Evolutionary conservation across 2,113 vertebrate genomes (phyloP).

Genomic region (Stigmatopora nigra): DNA sequence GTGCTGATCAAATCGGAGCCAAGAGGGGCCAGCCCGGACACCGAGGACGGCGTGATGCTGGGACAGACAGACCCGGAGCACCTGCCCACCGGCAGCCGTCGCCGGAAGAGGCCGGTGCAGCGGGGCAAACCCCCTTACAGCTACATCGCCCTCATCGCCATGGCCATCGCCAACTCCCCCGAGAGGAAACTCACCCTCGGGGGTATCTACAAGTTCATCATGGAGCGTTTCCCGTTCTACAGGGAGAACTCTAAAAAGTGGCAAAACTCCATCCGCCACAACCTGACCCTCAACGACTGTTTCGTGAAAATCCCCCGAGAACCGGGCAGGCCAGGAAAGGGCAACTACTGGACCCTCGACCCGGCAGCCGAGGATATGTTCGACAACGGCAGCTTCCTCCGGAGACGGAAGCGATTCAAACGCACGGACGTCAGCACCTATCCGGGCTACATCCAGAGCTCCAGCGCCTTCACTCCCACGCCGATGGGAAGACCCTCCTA

Average conservation of each 20-base stretch:
- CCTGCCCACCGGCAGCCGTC: conserved; percentile 73
- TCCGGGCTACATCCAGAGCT: conserved; percentile 82
- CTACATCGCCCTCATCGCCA: conserved; percentile 96
- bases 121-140: conserved; percentile 93
- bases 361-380: conserved; percentile 85
- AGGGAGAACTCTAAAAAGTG: conserved; percentile 93
- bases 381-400: conserved; percentile 79
- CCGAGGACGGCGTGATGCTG: conserved; percentile 56
- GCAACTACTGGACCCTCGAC: conserved; percentile 83
- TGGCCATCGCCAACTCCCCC: conserved; percentile 93
- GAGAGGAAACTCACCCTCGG: conserved; percentile 92
- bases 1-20: conserved; percentile 74
- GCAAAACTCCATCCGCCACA: conserved; percentile 84
- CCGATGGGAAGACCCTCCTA: conserved; percentile 69
- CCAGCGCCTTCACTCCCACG: conserved; percentile 79
- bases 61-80: conserved; percentile 66
- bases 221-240: conserved; percentile 94
- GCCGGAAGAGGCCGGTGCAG: conserved; percentile 88
- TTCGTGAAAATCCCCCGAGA: conserved; percentile 84
- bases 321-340: conserved; percentile 79
- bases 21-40: conserved; percentile 54
- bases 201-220: conserved; percentile 96
- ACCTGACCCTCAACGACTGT: conserved; percentile 82
- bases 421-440: conserved; percentile 85
- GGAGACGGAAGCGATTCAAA: conserved; percentile 79